Evolutionary conservation across 2,888 invertebrate genomes (phyloP).

Genomic region (Brassicogethes aeneus): DNA sequence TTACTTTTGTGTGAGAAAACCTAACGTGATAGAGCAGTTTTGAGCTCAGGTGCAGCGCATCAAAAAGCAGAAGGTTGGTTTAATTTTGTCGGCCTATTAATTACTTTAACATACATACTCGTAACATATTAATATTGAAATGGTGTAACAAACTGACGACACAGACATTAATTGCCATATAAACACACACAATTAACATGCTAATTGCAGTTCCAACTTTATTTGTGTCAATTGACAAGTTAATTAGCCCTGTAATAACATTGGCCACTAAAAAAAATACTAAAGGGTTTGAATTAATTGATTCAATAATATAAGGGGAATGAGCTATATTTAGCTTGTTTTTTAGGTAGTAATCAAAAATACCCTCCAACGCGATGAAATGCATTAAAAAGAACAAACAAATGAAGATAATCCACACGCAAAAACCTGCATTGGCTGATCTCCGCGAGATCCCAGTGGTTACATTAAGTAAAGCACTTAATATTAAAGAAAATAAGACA

Average conservation of each 20-base stretch:
- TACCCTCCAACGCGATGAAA: too few species aligned
- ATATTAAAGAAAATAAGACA: background rate
- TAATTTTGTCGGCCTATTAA: too few species aligned
- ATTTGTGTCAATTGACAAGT: slow-evolving; percentile 60
- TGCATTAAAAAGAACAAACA: slow-evolving; percentile 47
- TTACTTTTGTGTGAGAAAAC: too few species aligned
- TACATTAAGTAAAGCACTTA: background rate
- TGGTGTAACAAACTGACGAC: slow-evolving; percentile 14
- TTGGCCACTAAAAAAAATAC: slow-evolving; percentile 79
- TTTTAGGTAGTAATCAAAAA: slow-evolving; percentile 28
- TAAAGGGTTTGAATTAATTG: slow-evolving; percentile 74
- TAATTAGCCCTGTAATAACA: slow-evolving; percentile 74
- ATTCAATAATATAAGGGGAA: slow-evolving; percentile 53
- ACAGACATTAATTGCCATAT: slow-evolving; percentile 46
- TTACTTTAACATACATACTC: too few species aligned
- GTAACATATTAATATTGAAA: too few species aligned
- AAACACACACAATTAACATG: slow-evolving; percentile 48
- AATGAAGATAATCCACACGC: slow-evolving; percentile 62
- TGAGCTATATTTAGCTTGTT: slow-evolving; percentile 20
- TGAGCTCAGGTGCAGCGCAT: too few species aligned
- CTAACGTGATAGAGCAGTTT: too few species aligned
- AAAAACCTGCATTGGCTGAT: slow-evolving; percentile 75
- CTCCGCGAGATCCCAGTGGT: slow-evolving; percentile 59
- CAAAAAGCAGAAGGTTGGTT: too few species aligned
- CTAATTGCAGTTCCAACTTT: slow-evolving; percentile 36